These are phyloP conservation scores for Patella pellucida DNA, from an alignment of 2,888 invertebrate genomes.

Conservation along the genomic window DNA sequence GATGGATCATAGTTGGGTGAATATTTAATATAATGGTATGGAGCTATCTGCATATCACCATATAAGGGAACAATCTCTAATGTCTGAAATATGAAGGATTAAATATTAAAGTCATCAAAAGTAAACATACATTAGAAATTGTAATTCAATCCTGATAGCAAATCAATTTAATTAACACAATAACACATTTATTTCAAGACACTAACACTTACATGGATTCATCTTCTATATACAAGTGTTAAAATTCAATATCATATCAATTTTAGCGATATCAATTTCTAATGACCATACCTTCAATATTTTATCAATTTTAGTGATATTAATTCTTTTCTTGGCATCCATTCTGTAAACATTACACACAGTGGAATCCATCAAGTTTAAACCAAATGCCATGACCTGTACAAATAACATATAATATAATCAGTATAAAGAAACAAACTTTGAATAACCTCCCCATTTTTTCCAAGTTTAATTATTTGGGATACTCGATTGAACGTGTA, in stretches of 20 bases:
- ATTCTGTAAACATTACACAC: constrained; percentile 83
- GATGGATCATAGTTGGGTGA: constrained; percentile 64
- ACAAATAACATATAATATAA: constrained; percentile 22
- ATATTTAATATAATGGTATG: constrained; percentile 95
- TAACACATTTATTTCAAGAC: neutral
- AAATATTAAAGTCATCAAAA: no score
- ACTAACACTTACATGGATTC: no score
- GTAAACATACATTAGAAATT: no score
- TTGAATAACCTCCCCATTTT: no score
- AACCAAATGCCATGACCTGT: constrained; percentile 85
- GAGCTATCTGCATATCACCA: constrained; percentile 99
- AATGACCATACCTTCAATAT: constrained; percentile 87
- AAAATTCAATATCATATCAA: no score
- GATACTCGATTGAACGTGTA: no score
- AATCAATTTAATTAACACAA: neutral
- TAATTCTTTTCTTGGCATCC: constrained; percentile 96
- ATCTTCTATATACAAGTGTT: no score
- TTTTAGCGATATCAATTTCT: no score
- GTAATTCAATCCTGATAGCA: no score
- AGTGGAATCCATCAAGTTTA: constrained; percentile 93
- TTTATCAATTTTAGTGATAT: constrained; percentile 91
- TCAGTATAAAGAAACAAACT: no score
- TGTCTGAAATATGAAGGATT: constrained; percentile 53
- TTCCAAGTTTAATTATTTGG: no score
- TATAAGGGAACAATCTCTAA: constrained; percentile 77